Base-by-base conservation (phyloP, 1,140 invertebrate genomes). In the Archivesica marissinica region DNA sequence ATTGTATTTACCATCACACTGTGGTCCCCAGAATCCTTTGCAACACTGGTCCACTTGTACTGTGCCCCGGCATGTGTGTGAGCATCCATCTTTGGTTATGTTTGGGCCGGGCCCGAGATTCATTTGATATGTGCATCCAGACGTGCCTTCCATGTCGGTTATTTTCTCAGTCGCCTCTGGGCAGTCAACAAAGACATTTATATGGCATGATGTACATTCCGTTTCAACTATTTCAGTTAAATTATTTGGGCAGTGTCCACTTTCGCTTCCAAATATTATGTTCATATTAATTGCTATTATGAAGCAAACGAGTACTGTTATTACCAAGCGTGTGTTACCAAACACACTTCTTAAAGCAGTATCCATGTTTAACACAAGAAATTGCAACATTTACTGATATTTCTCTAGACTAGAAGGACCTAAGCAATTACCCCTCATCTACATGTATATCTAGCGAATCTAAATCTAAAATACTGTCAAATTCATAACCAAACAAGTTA, bases 1-100 rank as follows among this genome's bases (percentile, higher is more conserved):
- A 2, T 59, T 13, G 7, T 64, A 54, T 23, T 38, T 84, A 84
- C 81, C 81, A 52, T 84, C 70, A 76, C 81, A 84, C 9, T 84
- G 30, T 66, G 35, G 41, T 56, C 81, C 81, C 81, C 81, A 84
- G 54, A 44, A 75, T 13, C 70, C 56, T 38, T 47, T 17, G 39
- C 81, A 84, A 38, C 81, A 84, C 38, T 68, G 47, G 11, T 75
- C 35, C 17, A 66, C 44, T 35, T 13, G 20, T 2, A 44, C 23
- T 13, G 50, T 64, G 17, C 11, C 50, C 6, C 66, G 25, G 35
- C 81, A 84, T 9, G 56, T 76, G 33, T 84, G 81, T 7, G 38
- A 25, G 25, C 81, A 84, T 0, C 70, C 70, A n/a, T 56, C 66
- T 30, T 28, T 33, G 1, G 64, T 33, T 11, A 70, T 28, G n/a